Conservation (phyloP, 2,888 invertebrate genomes). For the Eupithecia subumbrata region DNA sequence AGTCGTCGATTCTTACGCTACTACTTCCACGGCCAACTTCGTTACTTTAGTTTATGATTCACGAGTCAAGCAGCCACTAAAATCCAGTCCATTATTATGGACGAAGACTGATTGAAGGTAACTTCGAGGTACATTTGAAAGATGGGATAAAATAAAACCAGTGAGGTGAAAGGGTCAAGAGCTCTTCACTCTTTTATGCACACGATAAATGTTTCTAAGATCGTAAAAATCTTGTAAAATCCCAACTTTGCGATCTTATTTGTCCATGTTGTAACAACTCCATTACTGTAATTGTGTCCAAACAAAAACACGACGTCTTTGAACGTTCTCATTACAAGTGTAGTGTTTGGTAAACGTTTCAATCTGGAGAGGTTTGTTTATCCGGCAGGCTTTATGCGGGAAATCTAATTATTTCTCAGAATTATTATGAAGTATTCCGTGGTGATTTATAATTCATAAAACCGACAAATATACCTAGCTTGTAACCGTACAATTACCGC, state of each 20-base stretch:
- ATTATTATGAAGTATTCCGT: background rate
- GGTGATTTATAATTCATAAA: background rate
- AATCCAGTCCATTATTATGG: background rate
- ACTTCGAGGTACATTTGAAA: background rate
- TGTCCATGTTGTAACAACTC: background rate
- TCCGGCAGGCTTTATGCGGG: background rate
- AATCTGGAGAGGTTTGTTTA: constrained; percentile 3
- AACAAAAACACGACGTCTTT: background rate
- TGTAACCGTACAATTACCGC: background rate
- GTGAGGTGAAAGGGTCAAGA: constrained; percentile 1
- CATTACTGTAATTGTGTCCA: background rate
- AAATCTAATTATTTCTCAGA: background rate
- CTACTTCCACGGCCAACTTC: background rate
- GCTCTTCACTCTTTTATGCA: background rate
- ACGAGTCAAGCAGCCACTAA: no score
- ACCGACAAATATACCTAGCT: background rate
- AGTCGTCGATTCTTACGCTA: no score
- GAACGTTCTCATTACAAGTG: background rate
- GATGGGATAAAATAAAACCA: background rate
- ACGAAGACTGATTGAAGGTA: background rate
- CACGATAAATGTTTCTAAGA: background rate
- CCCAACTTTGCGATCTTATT: background rate
- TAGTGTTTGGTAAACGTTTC: constrained; percentile 5
- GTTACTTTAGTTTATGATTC: background rate
- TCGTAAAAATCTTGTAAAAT: background rate